phyloP scores from a whole-genome alignment of 1,140 invertebrate species.

The Lucilia sericata region DNA sequence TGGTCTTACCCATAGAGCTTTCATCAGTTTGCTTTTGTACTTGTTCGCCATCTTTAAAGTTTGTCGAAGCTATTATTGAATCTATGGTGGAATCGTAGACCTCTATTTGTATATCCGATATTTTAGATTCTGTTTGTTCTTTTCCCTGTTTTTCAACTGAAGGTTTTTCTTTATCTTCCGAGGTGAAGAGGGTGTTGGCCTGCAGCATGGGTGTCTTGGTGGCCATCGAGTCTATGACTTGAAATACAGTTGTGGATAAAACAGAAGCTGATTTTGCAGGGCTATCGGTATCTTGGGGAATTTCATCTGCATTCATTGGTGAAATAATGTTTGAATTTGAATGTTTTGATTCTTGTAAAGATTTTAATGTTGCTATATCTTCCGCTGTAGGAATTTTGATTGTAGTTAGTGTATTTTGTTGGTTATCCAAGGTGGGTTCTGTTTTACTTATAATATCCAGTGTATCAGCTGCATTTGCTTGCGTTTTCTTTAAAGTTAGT shows the following conservation, averaged over 20 bases:
- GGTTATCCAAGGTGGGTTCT: neutral
- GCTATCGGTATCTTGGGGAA: neutral
- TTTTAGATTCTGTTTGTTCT: conserved; percentile 61
- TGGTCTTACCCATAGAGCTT: conserved; percentile 46
- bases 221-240: conserved; percentile 55
- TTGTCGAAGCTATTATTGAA: conserved; percentile 62
- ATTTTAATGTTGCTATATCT: too few species aligned
- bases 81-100: conserved; percentile 65
- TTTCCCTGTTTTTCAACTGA: neutral
- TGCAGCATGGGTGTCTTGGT: conserved; percentile 51
- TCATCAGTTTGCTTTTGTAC: conserved; percentile 52
- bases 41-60: conserved; percentile 58
- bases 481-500: conserved; percentile 36
- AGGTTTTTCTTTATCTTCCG: neutral
- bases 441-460: neutral
- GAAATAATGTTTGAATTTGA: too few species aligned
- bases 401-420: too few species aligned
- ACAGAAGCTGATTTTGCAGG: conserved; percentile 39
- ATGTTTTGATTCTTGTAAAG: too few species aligned
- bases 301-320: neutral
- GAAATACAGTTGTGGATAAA: conserved; percentile 61
- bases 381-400: too few species aligned
- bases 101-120: conserved; percentile 65
- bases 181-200: conserved; percentile 2
- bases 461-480: neutral